phyloP scores from a whole-genome alignment of 2,797 vertebrate genomes.

The Holocentrus rufus region DNA sequence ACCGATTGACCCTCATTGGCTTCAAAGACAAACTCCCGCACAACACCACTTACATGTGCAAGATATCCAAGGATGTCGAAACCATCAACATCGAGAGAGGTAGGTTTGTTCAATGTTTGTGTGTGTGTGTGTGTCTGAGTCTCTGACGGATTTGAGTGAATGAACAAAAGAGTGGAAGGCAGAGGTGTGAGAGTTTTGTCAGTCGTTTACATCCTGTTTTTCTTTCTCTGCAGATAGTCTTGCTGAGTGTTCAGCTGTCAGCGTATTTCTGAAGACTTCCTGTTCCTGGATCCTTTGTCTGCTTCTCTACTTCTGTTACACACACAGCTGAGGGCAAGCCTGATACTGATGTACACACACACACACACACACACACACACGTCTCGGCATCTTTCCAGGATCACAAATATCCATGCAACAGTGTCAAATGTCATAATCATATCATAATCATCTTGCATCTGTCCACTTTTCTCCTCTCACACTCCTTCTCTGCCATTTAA shows the following conservation, averaged over 20 bases:
- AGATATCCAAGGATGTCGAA: slow-evolving; percentile 56
- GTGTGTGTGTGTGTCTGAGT: neutral
- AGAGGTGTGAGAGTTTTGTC: slow-evolving; percentile 2
- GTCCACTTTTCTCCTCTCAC: neutral
- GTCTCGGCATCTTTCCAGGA: slow-evolving; percentile 10
- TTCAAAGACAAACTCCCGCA: slow-evolving; percentile 67
- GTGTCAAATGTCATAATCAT: neutral
- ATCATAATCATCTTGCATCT: slow-evolving; percentile 16
- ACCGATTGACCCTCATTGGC: slow-evolving; percentile 72
- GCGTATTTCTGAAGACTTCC: slow-evolving; percentile 74
- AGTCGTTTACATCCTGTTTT: slow-evolving; percentile 23
- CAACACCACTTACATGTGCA: slow-evolving; percentile 84
- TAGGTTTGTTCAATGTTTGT: slow-evolving; percentile 43
- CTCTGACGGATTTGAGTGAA: neutral
- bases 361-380: slow-evolving; percentile 13
- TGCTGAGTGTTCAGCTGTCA: slow-evolving; percentile 77
- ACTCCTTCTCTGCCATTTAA: slow-evolving; percentile 1
- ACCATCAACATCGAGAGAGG: slow-evolving; percentile 69
- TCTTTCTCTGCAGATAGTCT: slow-evolving; percentile 72
- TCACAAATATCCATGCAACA: neutral
- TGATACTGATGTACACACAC: slow-evolving; percentile 25
- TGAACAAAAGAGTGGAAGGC: slow-evolving; percentile 12
- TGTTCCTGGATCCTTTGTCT: slow-evolving; percentile 68
- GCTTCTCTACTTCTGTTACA: slow-evolving; percentile 65
- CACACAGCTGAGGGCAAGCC: slow-evolving; percentile 52